These are phyloP conservation scores for Spongia lamella DNA, from an alignment of 37 sponge, comb jelly and placozoan genomes.

Conservation along the genomic window DNA sequence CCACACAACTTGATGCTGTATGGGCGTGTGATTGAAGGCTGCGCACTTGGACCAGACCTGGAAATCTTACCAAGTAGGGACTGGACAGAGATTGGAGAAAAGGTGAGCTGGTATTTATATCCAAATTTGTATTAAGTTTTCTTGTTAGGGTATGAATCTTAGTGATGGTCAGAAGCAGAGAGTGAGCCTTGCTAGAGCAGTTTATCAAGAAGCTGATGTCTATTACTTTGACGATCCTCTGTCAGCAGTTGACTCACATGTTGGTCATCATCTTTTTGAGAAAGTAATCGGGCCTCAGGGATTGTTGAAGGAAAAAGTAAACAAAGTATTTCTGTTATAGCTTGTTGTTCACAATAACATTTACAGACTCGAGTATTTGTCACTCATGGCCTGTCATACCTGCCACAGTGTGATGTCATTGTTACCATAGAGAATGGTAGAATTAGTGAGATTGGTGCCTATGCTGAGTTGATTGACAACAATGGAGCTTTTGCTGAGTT, in stretches of 20 bases:
- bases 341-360: neutral
- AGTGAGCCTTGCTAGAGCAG: slow-evolving; percentile 95
- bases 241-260: slow-evolving; percentile 97
- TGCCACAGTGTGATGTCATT: slow-evolving; percentile 91
- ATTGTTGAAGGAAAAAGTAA: slow-evolving; percentile 86
- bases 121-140: neutral
- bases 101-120: slow-evolving; percentile 67
- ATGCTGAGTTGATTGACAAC: slow-evolving; percentile 80
- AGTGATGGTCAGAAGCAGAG: slow-evolving; percentile 99
- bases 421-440: slow-evolving; percentile 74
- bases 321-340: too few species aligned
- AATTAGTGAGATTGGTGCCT: slow-evolving; percentile 85
- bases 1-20: slow-evolving; percentile 47
- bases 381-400: slow-evolving; percentile 87
- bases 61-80: slow-evolving; percentile 95
- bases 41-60: slow-evolving; percentile 93
- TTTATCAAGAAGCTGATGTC: slow-evolving; percentile 92
- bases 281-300: slow-evolving; percentile 97
- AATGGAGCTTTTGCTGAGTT: slow-evolving; percentile 83
- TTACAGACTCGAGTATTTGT: slow-evolving; percentile 79
- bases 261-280: slow-evolving; percentile 97
- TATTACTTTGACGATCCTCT: slow-evolving; percentile 95
- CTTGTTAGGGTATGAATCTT: slow-evolving; percentile 89
- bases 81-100: slow-evolving; percentile 98
- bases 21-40: slow-evolving; percentile 53